Evolutionary conservation across 2,888 invertebrate genomes (phyloP).

Genomic region (Pilophorus perplexus): DNA sequence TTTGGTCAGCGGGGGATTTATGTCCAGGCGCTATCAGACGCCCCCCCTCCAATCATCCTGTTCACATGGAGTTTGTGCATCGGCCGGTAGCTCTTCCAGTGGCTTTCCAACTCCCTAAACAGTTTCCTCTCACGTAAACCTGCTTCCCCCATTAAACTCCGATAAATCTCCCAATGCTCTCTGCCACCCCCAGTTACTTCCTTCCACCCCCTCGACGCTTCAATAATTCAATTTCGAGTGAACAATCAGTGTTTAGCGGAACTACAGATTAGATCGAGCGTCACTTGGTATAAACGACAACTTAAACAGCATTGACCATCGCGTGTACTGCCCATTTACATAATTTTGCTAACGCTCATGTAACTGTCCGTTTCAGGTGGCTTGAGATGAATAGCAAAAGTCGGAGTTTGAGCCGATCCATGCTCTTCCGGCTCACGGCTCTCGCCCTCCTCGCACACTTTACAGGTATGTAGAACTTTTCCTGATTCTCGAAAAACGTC

Average conservation of each 20-base stretch:
- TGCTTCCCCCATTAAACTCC: constrained; percentile 25
- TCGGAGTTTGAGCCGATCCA: constrained; percentile 17
- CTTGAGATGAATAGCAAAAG: constrained; percentile 16
- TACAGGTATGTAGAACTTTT: constrained; percentile 30
- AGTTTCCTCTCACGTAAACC: constrained; percentile 33
- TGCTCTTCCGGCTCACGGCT: constrained; percentile 16
- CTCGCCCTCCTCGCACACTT: constrained; percentile 34
- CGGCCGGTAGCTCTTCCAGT: too few species aligned
- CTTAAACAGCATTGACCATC: too few species aligned
- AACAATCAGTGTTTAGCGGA: too few species aligned
- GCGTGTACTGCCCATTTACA: too few species aligned
- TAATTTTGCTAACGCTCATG: too few species aligned
- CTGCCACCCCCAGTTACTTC: too few species aligned
- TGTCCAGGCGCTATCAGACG: background rate
- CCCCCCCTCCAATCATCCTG: background rate
- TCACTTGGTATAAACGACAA: too few species aligned
- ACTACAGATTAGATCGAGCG: too few species aligned
- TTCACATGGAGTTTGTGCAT: background rate
- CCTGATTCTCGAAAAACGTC: too few species aligned
- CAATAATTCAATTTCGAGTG: too few species aligned
- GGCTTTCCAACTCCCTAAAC: background rate
- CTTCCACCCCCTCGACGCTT: too few species aligned
- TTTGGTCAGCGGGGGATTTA: background rate
- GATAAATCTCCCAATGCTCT: constrained; percentile 14
- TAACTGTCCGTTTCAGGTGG: constrained; percentile 34